Base-by-base conservation (phyloP, 2,797 vertebrate genomes). In the Myoxocephalus aenaeus region DNA sequence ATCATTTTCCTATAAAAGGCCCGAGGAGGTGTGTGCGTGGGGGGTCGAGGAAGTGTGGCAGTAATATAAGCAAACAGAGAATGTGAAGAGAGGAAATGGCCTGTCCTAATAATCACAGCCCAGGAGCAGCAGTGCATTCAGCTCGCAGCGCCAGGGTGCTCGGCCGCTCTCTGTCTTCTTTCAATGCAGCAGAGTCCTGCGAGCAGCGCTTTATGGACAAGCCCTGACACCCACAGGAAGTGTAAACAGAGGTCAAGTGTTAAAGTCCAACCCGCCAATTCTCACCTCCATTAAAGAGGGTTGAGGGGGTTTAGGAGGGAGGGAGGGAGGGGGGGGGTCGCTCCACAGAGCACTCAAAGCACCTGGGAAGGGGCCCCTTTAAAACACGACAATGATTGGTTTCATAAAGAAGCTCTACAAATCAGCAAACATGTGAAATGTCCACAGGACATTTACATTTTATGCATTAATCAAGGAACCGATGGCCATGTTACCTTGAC, bases 191-290 rank as follows among this genome's bases (percentile, higher is more conserved):
- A 3, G 7, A 61, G 68, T 61, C 72, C 83, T n/a, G 57, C 73
- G 6, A 82, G 84, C 77, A n/a, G 70, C 10, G 59, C 79, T 93
- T 94, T 91, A 93, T 86, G 87, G 93, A 91, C 85, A 73, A 85
- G 86, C 65, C 75, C 78, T 72, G 91, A 93, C 92, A 89, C 89
- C 87, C 84, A 94, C 94, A 95, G 94, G 95, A 96, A 96, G 94
- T 93, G 94, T 94, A 94, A 96, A 96, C 94, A 96, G 75, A 88
- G 92, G 92, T 94, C 89, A 92, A 92, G 95, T 95, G 95, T 94
- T 92, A 94, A 95, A 94, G 94, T 95, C 92, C 95, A 94, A 90
- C 94, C 94, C 92, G 71, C 94, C 91, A 94, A 94, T 94, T 95
- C 93, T 95, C 95, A 95, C 94, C 92, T 94, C 93, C 91, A 94